Base-by-base conservation (phyloP, 2,113 vertebrate species). In the Caranx ignobilis region DNA sequence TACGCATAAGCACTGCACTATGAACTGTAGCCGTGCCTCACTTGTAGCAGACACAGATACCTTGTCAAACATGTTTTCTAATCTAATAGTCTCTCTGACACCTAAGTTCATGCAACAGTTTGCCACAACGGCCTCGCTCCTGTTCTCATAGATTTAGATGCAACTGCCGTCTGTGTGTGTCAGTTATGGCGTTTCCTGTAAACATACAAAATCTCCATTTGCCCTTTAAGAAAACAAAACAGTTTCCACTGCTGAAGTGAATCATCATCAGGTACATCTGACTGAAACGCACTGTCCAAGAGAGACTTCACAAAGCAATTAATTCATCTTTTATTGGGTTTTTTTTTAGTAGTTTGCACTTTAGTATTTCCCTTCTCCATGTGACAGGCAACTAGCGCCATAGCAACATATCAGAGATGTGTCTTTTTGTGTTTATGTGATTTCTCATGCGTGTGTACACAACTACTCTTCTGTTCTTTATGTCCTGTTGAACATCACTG, bases 1-100 rank as follows among this genome's bases (percentile, higher is more conserved):
- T 21, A 26, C 18, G 6, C 11, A 55, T 21, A 55, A 2, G 1
- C 9, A 9, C 37, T 66, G 32, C 12, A 52, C 26, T 37, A 11
- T 19, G 41, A 39, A 18, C 71, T 67, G 39, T 57, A 18, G 48
- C 71, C 45, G 71, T 59, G 26, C 26, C 68, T 57, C 69, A 66
- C 15, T 74, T 56, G 39, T 10, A 64, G 31, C 39, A 71, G 34
- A 21, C 34, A 59, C 1, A 68, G 16, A 55, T 2, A 54, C 47
- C 34, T 78, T 35, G 47, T 45, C 64, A 68, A 43, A 37, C 26
- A 50, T 52, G 72, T 71, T 79, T 71, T 59, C 19, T 18, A 26
- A 26, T 55, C n/a, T 31, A 9, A 13, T 9, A 7, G 62, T 52
- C 75, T 41, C 65, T 6, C 31, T 59, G 75, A 45, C 54, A 63